Conservation (phyloP, 2,113 vertebrate genomes). For the Hippoglossus stenolepis region DNA sequence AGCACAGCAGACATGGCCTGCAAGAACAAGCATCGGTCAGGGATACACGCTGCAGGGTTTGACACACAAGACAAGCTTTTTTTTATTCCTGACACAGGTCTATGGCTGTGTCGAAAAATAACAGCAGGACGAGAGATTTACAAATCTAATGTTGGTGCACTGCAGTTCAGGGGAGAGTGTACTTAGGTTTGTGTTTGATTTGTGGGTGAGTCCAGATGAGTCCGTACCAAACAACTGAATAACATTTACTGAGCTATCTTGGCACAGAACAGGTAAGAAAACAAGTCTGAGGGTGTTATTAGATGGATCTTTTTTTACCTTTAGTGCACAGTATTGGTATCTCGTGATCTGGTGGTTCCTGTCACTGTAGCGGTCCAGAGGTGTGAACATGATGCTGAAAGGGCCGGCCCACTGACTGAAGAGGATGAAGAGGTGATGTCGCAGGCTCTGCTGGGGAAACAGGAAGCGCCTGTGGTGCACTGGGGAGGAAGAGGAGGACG, state of each 20-base stretch:
- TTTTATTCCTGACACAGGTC: too few species aligned
- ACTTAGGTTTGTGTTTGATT: constrained; percentile 18
- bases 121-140: not conserved
- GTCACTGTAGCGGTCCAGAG: constrained; percentile 95
- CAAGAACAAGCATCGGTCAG: constrained; percentile 45
- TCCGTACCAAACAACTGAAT: not conserved
- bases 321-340: constrained; percentile 97
- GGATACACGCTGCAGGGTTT: constrained; percentile 26
- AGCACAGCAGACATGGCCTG: constrained; percentile 98
- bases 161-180: not conserved
- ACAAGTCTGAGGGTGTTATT: too few species aligned
- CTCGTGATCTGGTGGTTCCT: constrained; percentile 97
- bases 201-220: not conserved
- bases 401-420: constrained; percentile 99
- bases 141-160: not conserved
- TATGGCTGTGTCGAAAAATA: not conserved
- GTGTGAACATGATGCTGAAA: constrained; percentile 98
- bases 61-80: not conserved
- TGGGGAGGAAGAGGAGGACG: constrained; percentile 59
- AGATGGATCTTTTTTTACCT: constrained; percentile 80
- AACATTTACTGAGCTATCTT: constrained; percentile 6
- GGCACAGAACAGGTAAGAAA: not conserved
- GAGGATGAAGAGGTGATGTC: constrained; percentile 97
- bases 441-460: constrained; percentile 97
- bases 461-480: constrained; percentile 97